Conservation (phyloP, 2,797 vertebrate genomes). For the Tarsius wallacei region DNA sequence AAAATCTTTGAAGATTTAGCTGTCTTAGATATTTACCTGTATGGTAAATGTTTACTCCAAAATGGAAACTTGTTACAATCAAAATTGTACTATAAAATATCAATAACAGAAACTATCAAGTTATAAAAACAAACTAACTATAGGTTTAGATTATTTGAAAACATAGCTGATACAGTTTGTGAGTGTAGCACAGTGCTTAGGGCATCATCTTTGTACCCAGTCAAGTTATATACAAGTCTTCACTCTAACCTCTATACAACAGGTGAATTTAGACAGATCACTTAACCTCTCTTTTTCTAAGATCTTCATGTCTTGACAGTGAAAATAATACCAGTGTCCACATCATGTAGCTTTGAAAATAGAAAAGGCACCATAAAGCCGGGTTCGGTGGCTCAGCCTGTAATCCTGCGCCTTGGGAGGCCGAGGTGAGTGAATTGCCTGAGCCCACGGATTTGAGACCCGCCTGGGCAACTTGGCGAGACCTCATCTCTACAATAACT, state of each 20-base stretch:
- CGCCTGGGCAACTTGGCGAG: no score
- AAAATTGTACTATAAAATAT: neutral
- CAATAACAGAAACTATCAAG: neutral
- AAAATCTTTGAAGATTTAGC: no score
- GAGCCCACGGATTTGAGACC: no score
- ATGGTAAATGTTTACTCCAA: neutral
- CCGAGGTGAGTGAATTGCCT: no score
- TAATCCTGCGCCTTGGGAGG: no score
- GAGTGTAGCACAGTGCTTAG: neutral
- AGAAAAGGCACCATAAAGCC: neutral
- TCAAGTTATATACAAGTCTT: no score
- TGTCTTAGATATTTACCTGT: no score
- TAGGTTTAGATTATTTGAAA: no score
- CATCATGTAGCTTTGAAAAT: neutral
- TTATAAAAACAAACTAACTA: neutral
- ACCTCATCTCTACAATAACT: no score
- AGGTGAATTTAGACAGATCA: neutral
- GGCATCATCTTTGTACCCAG: neutral
- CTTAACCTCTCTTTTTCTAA: neutral
- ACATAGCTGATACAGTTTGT: no score
- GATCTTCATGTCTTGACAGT: neutral
- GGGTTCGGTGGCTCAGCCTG: no score
- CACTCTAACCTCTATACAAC: no score
- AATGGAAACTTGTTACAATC: neutral
- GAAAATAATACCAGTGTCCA: neutral